These are phyloP conservation scores for Torymus auratus DNA, from an alignment of 2,888 invertebrate species.

Conservation along the genomic window DNA sequence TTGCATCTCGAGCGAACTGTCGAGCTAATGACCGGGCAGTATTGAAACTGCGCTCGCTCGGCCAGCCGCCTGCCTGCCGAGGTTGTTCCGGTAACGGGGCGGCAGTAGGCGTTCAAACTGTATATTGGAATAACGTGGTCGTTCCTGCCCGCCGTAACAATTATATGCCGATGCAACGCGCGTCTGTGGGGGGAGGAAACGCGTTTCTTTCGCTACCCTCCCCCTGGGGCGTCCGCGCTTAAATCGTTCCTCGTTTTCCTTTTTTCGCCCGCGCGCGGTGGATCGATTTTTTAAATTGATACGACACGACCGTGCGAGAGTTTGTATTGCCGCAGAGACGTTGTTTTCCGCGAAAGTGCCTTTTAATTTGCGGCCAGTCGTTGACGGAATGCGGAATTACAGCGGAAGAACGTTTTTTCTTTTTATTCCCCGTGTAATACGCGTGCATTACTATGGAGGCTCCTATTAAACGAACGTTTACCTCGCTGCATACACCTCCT, in stretches of 20 bases:
- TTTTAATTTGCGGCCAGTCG: conserved; percentile 11
- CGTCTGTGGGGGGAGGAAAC: background rate
- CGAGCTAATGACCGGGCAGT: conserved; percentile 66
- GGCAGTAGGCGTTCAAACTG: conserved; percentile 23
- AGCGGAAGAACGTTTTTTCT: background rate
- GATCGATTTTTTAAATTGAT: conserved; percentile 52
- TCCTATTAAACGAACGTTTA: too few relatives aligned
- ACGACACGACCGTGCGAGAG: conserved; percentile 37
- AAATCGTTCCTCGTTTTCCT: conserved; percentile 8
- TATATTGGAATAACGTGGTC: conserved; percentile 51
- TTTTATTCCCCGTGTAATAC: too few relatives aligned
- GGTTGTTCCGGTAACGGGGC: conserved; percentile 64
- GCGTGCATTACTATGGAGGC: too few relatives aligned
- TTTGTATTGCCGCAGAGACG: background rate
- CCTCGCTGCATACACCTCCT: too few relatives aligned
- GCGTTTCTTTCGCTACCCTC: background rate
- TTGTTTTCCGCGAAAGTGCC: background rate
- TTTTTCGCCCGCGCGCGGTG: background rate
- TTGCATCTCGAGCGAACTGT: conserved; percentile 65
- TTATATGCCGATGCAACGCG: conserved; percentile 45
- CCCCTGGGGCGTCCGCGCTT: background rate
- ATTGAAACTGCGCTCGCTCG: conserved; percentile 64
- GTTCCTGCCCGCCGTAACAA: conserved; percentile 49
- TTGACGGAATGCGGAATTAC: background rate
- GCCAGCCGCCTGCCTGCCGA: background rate